Evolutionary conservation across 2,113 vertebrate genomes (phyloP).

Genomic region (Festucalex cinctus): DNA sequence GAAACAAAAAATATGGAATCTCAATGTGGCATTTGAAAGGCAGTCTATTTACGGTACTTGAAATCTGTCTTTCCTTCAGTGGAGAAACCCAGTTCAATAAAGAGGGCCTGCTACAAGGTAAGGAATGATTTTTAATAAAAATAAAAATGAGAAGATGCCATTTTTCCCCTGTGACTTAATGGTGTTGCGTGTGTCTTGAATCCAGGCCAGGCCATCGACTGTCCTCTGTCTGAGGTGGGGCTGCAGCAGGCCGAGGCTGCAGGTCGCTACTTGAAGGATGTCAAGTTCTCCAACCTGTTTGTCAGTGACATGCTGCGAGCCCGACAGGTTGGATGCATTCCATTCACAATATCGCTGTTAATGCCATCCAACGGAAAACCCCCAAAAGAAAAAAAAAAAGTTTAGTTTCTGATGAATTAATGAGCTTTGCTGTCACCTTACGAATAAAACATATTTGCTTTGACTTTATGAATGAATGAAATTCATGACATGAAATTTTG

Average conservation of each 20-base stretch:
- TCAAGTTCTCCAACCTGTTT: conserved; percentile 84
- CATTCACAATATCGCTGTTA: neutral
- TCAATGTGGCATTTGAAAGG: neutral
- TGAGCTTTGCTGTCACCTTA: no score
- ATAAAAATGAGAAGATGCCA: no score
- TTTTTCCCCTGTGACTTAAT: neutral
- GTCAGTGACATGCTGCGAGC: conserved; percentile 86
- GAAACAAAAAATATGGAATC: neutral
- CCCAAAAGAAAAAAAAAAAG: no score
- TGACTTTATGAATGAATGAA: no score
- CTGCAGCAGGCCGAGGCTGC: conserved; percentile 83
- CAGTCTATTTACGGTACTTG: neutral
- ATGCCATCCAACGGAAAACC: no score
- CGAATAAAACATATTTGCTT: no score
- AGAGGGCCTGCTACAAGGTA: conserved; percentile 91
- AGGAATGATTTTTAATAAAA: neutral
- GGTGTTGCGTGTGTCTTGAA: neutral
- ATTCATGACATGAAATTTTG: no score
- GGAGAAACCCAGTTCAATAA: conserved; percentile 92
- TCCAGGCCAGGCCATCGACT: conserved; percentile 85
- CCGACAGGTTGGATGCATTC: conserved; percentile 71
- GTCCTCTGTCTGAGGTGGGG: conserved; percentile 82
- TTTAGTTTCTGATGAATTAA: no score
- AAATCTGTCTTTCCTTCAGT: conserved; percentile 59
- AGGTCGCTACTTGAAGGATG: conserved; percentile 79